Evolutionary conservation across 1,140 invertebrate genomes (phyloP), one percentile per base, ranked within the genome.

Genomic region (Samia ricini): DNA sequence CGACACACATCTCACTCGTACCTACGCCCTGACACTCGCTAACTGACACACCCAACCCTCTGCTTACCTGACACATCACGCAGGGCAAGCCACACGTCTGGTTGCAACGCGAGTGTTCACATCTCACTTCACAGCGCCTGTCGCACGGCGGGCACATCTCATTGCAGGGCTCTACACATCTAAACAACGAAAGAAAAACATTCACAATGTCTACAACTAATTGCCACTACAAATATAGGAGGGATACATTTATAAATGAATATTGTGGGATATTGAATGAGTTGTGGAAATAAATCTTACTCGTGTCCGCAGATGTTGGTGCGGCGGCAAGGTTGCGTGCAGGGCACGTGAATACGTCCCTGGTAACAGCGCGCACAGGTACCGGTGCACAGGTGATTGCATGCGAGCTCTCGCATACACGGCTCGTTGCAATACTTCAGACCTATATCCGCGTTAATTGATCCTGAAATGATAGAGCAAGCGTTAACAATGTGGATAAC

Each of bases 221-320:
- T n/a, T n/a, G n/a, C n/a, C n/a, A n/a, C n/a, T n/a, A n/a, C n/a
- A n/a, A n/a, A n/a, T n/a, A n/a, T n/a, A n/a, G n/a, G n/a, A n/a
- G n/a, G n/a, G n/a, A n/a, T n/a, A n/a, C n/a, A n/a, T n/a, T n/a
- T n/a, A n/a, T n/a, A n/a, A n/a, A n/a, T n/a, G n/a, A n/a, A n/a
- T n/a, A n/a, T n/a, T n/a, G n/a, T n/a, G n/a, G n/a, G n/a, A n/a
- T n/a, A n/a, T n/a, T n/a, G n/a, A n/a, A n/a, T n/a, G n/a, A n/a
- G n/a, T n/a, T n/a, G n/a, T n/a, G n/a, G n/a, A n/a, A n/a, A n/a
- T n/a, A n/a, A n/a, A n/a, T n/a, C 83, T 82, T 94, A 96, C 91
- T 81, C 74, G 76, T 96, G 95, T 49, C 92, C 92, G 84, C 95
- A 96, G 59, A 95, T 93, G 42, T 92, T 88, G 8, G 69, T 68